phyloP scores from a whole-genome alignment of 2,888 invertebrate genomes.

The Eristalis tenax region DNA sequence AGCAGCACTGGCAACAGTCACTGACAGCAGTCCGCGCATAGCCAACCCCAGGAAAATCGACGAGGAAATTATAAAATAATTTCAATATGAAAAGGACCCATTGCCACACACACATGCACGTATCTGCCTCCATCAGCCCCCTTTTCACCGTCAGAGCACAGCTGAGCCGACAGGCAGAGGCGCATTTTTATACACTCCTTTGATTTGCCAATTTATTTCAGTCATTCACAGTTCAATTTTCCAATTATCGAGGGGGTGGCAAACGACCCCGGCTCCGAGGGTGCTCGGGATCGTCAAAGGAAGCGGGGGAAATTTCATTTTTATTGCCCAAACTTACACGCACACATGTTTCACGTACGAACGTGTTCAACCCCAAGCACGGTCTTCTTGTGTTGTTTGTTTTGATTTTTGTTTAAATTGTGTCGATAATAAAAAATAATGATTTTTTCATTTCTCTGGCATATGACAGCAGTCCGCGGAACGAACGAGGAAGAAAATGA shows the following conservation, averaged over 20 bases:
- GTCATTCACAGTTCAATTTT: conserved; percentile 59
- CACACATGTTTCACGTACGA: background rate
- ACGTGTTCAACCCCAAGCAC: no score
- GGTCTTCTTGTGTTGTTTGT: background rate
- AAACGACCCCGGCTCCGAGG: background rate
- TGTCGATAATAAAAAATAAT: conserved; percentile 55
- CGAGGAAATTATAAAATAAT: conserved; percentile 36
- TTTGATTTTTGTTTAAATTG: conserved; percentile 15
- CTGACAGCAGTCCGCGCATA: background rate
- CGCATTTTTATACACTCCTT: conserved; percentile 38
- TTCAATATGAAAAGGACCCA: background rate
- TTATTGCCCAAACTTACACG: conserved; percentile 52
- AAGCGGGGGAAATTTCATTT: conserved; percentile 28
- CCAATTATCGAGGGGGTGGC: conserved; percentile 53
- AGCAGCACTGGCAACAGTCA: conserved; percentile 3
- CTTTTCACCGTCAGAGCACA: no score
- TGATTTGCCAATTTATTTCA: conserved; percentile 64
- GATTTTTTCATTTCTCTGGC: conserved; percentile 48
- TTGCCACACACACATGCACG: background rate
- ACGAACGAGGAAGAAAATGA: background rate
- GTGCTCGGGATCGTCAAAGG: conserved; percentile 27
- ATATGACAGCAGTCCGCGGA: conserved; percentile 21
- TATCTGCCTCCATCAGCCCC: background rate
- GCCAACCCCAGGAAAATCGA: background rate
- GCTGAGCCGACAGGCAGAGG: background rate